A percentile compares a stretch with the other conserved stretches of the same genome.
These are phyloP conservation scores for Lysandra coridon DNA, from an alignment of 2,888 invertebrate genomes.

Conservation along the genomic window DNA sequence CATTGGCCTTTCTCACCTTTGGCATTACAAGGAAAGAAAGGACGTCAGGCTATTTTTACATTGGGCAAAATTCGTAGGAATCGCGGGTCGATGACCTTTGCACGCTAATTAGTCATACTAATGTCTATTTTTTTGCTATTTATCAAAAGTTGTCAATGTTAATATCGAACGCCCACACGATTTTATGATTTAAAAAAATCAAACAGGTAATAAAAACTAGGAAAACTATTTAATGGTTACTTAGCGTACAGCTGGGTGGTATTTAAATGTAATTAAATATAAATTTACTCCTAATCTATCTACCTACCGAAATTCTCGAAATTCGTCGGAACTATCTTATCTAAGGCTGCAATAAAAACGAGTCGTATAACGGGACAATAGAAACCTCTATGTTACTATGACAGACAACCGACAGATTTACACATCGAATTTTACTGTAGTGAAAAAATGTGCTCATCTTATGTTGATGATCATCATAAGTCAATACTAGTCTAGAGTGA, in stretches of 20 bases:
- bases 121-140: slow-evolving; percentile 29
- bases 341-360: slow-evolving; percentile 15
- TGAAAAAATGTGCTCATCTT: neutral
- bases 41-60: neutral
- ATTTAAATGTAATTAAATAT: slow-evolving; percentile 13
- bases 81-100: neutral
- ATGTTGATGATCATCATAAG: neutral
- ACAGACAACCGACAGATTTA: neutral
- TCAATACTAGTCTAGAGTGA: no score
- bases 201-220: slow-evolving; percentile 19
- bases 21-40: neutral
- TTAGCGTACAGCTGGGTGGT: slow-evolving; percentile 8
- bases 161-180: slow-evolving; percentile 22
- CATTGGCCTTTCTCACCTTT: neutral
- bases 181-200: slow-evolving; percentile 2
- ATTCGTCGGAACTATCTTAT: slow-evolving; percentile 2
- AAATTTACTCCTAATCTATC: neutral
- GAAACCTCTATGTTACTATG: slow-evolving; percentile 3
- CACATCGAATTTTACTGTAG: neutral
- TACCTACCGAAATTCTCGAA: slow-evolving; percentile 11
- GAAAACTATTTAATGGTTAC: neutral
- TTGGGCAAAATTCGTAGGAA: neutral
- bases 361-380: neutral
- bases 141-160: slow-evolving; percentile 23
- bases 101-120: slow-evolving; percentile 27